A percentile compares a stretch with the other conserved stretches of the same genome.
phyloP scores from a whole-genome alignment of 64 coral and sea anemone species.

The Montipora foliosa region DNA sequence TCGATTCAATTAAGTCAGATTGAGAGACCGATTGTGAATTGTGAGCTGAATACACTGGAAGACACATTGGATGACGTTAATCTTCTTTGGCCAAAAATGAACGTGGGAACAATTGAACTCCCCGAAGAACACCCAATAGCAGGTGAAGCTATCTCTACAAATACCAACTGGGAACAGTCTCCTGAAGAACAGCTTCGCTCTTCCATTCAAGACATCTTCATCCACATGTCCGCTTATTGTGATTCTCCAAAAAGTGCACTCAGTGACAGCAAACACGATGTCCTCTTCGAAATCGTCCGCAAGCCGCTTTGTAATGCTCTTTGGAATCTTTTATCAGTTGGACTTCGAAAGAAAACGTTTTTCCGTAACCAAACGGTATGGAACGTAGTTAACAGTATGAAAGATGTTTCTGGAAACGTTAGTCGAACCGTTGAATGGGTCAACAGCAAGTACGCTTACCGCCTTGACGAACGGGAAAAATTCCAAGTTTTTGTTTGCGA shows the following conservation, averaged over 20 bases:
- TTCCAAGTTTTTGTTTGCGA: conserved; percentile 48
- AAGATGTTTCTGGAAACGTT: conserved; percentile 17
- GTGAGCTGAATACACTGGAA: not conserved
- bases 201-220: conserved; percentile 11
- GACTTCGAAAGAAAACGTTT: conserved; percentile 23
- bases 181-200: not conserved
- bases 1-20: not conserved
- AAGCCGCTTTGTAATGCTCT: conserved; percentile 16
- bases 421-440: not conserved
- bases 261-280: conserved; percentile 16
- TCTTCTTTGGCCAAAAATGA: not conserved
- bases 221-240: not conserved
- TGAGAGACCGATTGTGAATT: not conserved
- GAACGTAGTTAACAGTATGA: conserved; percentile 10
- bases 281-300: not conserved
- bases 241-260: not conserved
- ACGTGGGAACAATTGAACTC: not conserved
- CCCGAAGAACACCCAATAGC: too few species aligned
- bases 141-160: not conserved
- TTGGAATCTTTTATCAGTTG: conserved; percentile 32
- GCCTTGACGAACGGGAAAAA: not conserved
- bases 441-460: not conserved
- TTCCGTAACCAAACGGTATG: conserved; percentile 9
- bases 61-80: not conserved
- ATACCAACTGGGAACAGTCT: not conserved